Base-by-base conservation (phyloP, 2,888 invertebrate genomes). In the Harpagoxenus sublaevis region DNA sequence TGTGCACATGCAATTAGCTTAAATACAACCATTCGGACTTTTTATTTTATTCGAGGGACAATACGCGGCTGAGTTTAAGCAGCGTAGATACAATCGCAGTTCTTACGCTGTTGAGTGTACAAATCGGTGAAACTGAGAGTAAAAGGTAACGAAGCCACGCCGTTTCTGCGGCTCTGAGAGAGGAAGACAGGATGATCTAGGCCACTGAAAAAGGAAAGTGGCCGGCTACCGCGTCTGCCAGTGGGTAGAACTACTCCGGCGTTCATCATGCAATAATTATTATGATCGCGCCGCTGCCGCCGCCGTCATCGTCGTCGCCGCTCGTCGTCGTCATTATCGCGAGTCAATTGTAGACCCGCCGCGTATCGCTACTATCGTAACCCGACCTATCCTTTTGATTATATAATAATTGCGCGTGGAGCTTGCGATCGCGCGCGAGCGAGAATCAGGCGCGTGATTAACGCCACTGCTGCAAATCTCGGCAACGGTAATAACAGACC, bases 191-290 rank as follows among this genome's bases (percentile, higher is more conserved):
- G 93, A 93, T 92, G 93, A 94, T 94, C 92, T 94, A 94, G 94
- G 94, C 93, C 94, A 94, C 88, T 94, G 93, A 91, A 94, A 94
- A 94, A 93, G 93, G 94, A 94, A 94, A 94, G 94, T 94, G 92
- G 92, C 83, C 86, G 92, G 53, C 92, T 90, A 91, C 92, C 87
- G 86, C 86, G 92, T 92, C 89, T 89, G 84, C 87, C 71, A 35
- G 92, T 87, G 89, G 91, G 85, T 89, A 93, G 89, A 74, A 84
- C 86, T 77, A 81, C 84, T 83, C 51, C 84, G 84, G 81, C 86
- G 84, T 89, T 78, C 88, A 93, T 93, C 93, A 93, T 92, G 93
- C 93, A 93, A 93, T 91, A 92, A 93, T 93, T 93, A 93, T 92
- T 92, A 93, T 92, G 92, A 92, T 93, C 92, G 87, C 87, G 86